These are phyloP conservation scores for Monopterus albus DNA, from an alignment of 2,113 vertebrate genomes.

Conservation along the genomic window DNA sequence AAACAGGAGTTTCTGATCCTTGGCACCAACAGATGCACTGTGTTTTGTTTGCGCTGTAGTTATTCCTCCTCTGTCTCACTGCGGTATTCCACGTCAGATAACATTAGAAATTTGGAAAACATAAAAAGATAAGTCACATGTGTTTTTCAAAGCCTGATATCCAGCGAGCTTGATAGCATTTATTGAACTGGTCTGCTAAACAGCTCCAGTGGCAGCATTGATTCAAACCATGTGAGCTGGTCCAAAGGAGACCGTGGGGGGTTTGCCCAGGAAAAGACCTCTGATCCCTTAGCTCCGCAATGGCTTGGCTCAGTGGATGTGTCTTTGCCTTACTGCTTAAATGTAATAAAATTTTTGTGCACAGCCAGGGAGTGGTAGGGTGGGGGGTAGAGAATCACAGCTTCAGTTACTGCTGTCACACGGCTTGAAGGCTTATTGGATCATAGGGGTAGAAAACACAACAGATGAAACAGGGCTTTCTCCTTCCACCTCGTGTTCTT, in stretches of 20 bases:
- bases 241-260: slow-evolving; percentile 62
- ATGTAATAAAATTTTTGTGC: slow-evolving; percentile 65
- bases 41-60: slow-evolving; percentile 8
- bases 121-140: neutral
- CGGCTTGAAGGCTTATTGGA: slow-evolving; percentile 62
- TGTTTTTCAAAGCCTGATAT: slow-evolving; percentile 34
- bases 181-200: slow-evolving; percentile 59
- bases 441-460: slow-evolving; percentile 51
- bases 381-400: slow-evolving; percentile 10
- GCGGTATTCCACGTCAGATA: slow-evolving; percentile 36
- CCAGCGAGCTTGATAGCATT: slow-evolving; percentile 42
- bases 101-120: slow-evolving; percentile 36
- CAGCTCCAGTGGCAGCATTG: slow-evolving; percentile 73
- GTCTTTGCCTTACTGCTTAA: slow-evolving; percentile 59
- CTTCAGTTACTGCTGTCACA: slow-evolving; percentile 63
- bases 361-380: slow-evolving; percentile 32
- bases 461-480: slow-evolving; percentile 26
- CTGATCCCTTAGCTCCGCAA: slow-evolving; percentile 75
- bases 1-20: slow-evolving; percentile 55
- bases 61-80: neutral
- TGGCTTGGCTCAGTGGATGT: slow-evolving; percentile 68
- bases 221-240: slow-evolving; percentile 81
- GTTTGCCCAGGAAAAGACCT: slow-evolving; percentile 78
- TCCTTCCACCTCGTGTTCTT: slow-evolving; percentile 7
- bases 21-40: slow-evolving; percentile 55